Percentiles rank a stretch among this genome's conserved stretches.
phyloP scores from a whole-genome alignment of 64 coral and sea anemone species.

The Stichodactyla mertensii region DNA sequence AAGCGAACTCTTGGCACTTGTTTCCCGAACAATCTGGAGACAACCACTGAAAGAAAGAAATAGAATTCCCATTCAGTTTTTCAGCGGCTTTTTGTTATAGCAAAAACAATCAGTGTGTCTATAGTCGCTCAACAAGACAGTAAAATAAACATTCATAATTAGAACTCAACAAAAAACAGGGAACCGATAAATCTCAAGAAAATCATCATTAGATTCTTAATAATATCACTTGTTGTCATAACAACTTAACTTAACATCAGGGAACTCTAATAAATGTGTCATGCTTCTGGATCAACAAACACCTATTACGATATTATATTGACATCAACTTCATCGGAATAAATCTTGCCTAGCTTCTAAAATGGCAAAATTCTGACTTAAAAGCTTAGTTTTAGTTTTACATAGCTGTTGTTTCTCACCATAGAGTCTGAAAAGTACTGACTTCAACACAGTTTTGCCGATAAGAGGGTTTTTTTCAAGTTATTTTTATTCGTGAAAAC shows the following conservation, averaged over 20 bases:
- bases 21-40: background rate
- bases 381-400: too few relatives aligned
- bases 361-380: background rate
- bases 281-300: background rate
- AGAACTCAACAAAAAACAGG: background rate
- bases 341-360: background rate
- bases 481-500: too few relatives aligned
- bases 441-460: too few relatives aligned
- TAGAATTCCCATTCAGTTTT: background rate
- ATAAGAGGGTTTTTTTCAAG: too few relatives aligned
- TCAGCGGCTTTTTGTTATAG: too few relatives aligned
- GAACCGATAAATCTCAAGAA: background rate
- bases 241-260: background rate
- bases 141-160: too few relatives aligned
- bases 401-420: too few relatives aligned
- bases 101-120: too few relatives aligned
- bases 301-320: background rate
- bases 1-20: background rate
- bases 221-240: background rate
- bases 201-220: background rate
- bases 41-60: background rate
- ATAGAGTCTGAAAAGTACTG: too few relatives aligned
- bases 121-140: too few relatives aligned
- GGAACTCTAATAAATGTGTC: constrained; percentile 10
- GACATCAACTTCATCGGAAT: background rate